Percentiles rank a stretch among this genome's conserved stretches.
Conservation (phyloP, 37 sponge, comb jelly and placozoan species). For the Halichondria panicea region DNA sequence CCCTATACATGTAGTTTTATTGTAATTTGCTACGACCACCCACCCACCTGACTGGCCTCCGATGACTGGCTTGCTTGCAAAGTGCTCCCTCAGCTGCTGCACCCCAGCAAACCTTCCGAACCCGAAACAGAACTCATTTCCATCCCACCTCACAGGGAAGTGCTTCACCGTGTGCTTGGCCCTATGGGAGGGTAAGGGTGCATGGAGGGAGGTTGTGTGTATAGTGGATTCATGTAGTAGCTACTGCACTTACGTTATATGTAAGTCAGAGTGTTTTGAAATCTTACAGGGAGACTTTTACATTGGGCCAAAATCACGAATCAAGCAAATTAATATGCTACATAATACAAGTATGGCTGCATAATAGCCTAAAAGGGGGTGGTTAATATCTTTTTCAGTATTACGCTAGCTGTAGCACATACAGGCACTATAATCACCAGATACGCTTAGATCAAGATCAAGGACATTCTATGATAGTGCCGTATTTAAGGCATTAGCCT, state of each 20-base stretch:
- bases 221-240: no score
- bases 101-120: slow-evolving; percentile 72
- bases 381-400: no score
- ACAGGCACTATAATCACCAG: no score
- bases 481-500: no score
- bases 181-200: background rate
- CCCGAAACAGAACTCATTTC: slow-evolving; percentile 74
- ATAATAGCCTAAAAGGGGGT: background rate
- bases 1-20: background rate
- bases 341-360: background rate
- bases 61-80: slow-evolving; percentile 83
- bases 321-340: no score
- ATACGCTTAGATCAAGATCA: no score
- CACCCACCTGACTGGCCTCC: slow-evolving; percentile 74
- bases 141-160: slow-evolving; percentile 79
- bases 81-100: slow-evolving; percentile 73
- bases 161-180: slow-evolving; percentile 84
- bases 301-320: no score
- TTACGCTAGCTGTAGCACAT: no score
- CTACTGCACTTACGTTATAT: no score
- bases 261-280: no score
- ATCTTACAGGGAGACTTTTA: no score
- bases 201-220: background rate
- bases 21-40: background rate
- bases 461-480: no score